Conservation (phyloP, 2,888 invertebrate species). For the Panopea generosa region DNA sequence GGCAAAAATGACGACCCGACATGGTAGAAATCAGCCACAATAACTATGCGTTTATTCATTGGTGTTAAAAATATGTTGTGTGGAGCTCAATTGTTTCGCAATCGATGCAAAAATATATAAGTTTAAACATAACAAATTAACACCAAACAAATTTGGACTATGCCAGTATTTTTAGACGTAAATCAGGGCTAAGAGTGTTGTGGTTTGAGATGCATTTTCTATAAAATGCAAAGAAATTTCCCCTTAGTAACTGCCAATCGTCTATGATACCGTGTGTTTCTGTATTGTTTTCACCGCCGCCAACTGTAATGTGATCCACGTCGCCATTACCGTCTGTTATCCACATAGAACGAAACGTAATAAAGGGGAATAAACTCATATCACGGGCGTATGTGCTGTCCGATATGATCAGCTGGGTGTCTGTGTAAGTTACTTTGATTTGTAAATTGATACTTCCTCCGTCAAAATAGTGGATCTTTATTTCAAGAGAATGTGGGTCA, state of each 20-base stretch:
- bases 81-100: no score
- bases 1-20: no score
- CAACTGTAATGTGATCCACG: conserved; percentile 70
- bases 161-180: conserved; percentile 36
- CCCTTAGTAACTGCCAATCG: conserved; percentile 55
- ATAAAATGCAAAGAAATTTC: conserved; percentile 69
- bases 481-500: conserved; percentile 42
- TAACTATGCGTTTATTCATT: no score
- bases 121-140: no score
- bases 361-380: conserved; percentile 53
- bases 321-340: conserved; percentile 70
- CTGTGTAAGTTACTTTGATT: conserved; percentile 19
- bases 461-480: conserved; percentile 62
- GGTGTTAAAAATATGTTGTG: no score
- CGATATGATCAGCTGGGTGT: conserved; percentile 41
- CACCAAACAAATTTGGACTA: no score
- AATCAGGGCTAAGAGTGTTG: conserved; percentile 71
- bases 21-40: no score
- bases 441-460: conserved; percentile 38
- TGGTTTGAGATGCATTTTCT: conserved; percentile 72
- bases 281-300: no score
- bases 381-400: conserved; percentile 19
- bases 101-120: no score
- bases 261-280: conserved; percentile 41
- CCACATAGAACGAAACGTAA: conserved; percentile 72